Conservation (phyloP, 2,113 vertebrate genomes). For the Lanius ludovicianus region DNA sequence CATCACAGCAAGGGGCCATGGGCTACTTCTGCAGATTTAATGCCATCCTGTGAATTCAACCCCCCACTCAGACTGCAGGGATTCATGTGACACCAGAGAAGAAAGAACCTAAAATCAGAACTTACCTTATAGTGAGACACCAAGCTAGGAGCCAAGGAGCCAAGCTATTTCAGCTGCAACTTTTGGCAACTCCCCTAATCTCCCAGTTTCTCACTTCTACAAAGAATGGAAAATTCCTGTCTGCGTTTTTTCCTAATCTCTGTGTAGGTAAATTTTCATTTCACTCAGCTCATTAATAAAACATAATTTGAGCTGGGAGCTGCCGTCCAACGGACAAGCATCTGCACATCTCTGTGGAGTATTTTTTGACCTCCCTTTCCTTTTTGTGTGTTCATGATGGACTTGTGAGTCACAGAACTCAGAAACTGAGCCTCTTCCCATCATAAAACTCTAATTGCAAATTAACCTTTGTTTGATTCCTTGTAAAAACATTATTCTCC, state of each 20-base stretch:
- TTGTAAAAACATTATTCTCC: constrained; percentile 6
- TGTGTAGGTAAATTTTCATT: not conserved
- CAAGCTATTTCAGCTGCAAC: not conserved
- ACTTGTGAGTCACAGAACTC: not conserved
- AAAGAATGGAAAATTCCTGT: not conserved
- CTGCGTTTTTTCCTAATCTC: not conserved
- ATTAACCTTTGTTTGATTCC: constrained; percentile 52
- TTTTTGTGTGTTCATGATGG: not conserved
- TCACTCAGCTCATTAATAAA: not conserved
- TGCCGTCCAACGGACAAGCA: not conserved
- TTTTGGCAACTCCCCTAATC: not conserved
- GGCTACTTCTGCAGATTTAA: not conserved
- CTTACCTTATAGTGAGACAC: not conserved
- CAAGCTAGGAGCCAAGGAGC: not conserved
- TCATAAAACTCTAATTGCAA: constrained; percentile 48
- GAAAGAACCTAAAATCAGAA: not conserved
- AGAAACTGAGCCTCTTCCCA: not conserved
- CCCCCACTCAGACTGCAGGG: not conserved
- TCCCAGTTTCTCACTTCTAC: not conserved
- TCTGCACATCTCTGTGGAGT: not conserved
- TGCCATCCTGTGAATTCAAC: not conserved
- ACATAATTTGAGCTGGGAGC: not conserved
- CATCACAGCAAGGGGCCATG: not conserved
- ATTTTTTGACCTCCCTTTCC: not conserved
- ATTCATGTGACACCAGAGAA: not conserved